Evolutionary conservation across 1,140 invertebrate species (phyloP), one percentile per base, ranked within the genome.

Genomic region (Drosophila nebulosa): DNA sequence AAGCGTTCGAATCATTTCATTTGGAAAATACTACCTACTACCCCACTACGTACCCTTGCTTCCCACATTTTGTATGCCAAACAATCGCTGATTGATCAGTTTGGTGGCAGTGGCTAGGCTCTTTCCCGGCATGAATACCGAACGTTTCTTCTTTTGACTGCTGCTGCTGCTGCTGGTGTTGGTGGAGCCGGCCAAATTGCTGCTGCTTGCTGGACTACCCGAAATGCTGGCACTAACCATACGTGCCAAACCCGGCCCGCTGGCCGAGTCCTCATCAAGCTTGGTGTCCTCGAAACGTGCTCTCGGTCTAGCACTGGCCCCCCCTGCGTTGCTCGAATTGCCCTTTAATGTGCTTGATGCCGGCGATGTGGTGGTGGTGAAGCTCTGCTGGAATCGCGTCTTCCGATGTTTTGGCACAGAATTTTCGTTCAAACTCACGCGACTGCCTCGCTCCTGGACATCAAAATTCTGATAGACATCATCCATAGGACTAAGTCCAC

Each of bases 341-440:
- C 77, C 74, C 3, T 79, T 78, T 53, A 86, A 68, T 5, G 39
- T 21, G 39, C 39, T 46, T 4, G 39, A 46, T 3, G 39, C 39
- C 9, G 39, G 39, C 16, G 39, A 46, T 46, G 39, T 46, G 2
- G 16, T n/a, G 46, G 76, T 66, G 2, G 85, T 85, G 77, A 90
- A 90, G 50, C 90, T 91, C 93, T 96, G 95, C 93, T 96, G 96
- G 92, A 97, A 96, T 73, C 96, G 94, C 71, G 96, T 96, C 93
- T 96, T 97, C 74, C 96, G 94, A 90, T 97, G 96, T 92, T 96
- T 97, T 67, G 96, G 96, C 90, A 95, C 90, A 30, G 94, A 93
- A 39, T 94, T 93, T 78, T 96, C 95, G 79, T 95, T 94, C 21
- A 95, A 90, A 80, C 93, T 95, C 21, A 93, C 93, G 57, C 94